Evolutionary conservation across 2,888 invertebrate genomes (phyloP).

Genomic region (Pandemis cinnamomeana): DNA sequence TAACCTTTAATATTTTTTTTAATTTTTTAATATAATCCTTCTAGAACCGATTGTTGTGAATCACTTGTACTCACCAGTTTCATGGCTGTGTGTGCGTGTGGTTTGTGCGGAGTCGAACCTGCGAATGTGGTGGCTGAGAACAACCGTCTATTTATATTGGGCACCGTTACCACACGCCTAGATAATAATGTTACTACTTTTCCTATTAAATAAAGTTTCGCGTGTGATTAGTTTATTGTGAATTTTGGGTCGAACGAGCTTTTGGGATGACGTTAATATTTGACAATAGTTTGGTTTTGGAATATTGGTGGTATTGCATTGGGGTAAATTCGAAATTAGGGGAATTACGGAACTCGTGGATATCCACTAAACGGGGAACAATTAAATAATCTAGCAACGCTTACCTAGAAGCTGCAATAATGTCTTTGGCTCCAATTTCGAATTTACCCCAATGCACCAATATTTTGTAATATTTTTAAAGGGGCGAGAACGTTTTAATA

Average conservation of each 20-base stretch:
- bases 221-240: slow-evolving; percentile 23
- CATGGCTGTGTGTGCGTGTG: slow-evolving; percentile 61
- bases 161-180: slow-evolving; percentile 73
- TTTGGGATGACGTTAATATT: background rate
- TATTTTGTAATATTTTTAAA: background rate
- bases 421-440: no score
- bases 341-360: no score
- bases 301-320: background rate
- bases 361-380: no score
- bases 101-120: slow-evolving; percentile 71
- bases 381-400: no score
- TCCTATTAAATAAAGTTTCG: slow-evolving; percentile 58
- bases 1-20: background rate
- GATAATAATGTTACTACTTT: slow-evolving; percentile 70
- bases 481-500: background rate
- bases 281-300: background rate
- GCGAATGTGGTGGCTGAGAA: slow-evolving; percentile 65
- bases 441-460: no score
- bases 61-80: slow-evolving; percentile 70
- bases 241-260: slow-evolving; percentile 28
- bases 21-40: background rate
- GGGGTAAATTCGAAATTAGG: no score
- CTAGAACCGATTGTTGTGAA: background rate
- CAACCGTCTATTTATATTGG: slow-evolving; percentile 68
- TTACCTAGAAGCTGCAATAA: no score